Evolutionary conservation across 2,888 invertebrate genomes (phyloP), one percentile per base, ranked within the genome.

Genomic region (Agrotis puta): DNA sequence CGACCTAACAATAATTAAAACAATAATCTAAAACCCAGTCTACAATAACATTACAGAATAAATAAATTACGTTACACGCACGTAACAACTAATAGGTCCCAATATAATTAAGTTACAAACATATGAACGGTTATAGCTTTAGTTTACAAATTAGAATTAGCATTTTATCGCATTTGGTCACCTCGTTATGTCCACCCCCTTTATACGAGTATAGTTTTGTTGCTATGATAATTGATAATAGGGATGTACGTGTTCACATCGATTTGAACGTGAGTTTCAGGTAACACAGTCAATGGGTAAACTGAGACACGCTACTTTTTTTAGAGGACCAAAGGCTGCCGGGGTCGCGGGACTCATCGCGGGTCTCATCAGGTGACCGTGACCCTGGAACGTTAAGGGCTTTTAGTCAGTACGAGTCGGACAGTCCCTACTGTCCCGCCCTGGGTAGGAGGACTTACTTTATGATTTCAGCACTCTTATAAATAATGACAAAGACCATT

Each of bases 61-160:
- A 74, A 80, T 76, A 74, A 74, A 80, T 62, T 9, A 61, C 16
- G 16, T 59, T 68, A 64, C 24, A 50, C 20, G 53, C 79, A 43
- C 67, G 33, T 56, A 51, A 66, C 81, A 13, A 74, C 74, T 54
- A 45, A 65, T 59, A 27, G 68, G 27, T 24, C 74, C 78, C 70
- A 20, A 72, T 62, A 62, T 68, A 74, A 82, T 73, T 47, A 64
- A 84, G 73, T 82, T 67, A 71, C 65, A 67, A 65, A 67, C 54
- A 39, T 53, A 50, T 27, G 57, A 33, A 70, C 61, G 53, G 63
- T 61, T 43, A 27, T 20, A 57, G 70, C 51, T 50, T 67, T 74
- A 69, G 73, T 78, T 84, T 59, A 54, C 39, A 54, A 77, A 82
- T 82, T 68, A 66, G 45, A 85, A 85, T 85, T 82, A 82, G 22